Percentiles rank a stretch among this genome's conserved stretches.
Conservation (phyloP, 1,140 invertebrate genomes). For the Orius insidiosus region DNA sequence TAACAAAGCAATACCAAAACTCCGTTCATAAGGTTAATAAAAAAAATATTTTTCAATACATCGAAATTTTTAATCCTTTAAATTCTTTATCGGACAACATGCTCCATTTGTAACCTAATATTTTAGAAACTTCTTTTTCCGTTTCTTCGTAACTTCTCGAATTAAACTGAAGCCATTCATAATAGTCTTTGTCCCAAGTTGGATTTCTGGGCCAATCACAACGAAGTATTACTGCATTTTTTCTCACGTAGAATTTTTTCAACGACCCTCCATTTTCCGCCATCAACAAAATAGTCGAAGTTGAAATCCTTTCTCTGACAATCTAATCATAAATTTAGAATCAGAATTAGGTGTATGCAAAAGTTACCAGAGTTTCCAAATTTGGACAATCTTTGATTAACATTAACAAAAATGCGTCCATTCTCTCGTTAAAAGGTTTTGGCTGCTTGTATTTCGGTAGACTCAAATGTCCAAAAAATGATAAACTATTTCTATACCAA, state of each 20-base stretch:
- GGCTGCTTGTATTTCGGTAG: constrained; percentile 39
- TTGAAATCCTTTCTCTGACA: constrained; percentile 61
- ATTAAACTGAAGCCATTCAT: constrained; percentile 41
- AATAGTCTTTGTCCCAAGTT: constrained; percentile 49
- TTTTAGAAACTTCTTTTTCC: constrained; percentile 46
- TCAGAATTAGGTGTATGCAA: too few species aligned
- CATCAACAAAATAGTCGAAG: constrained; percentile 56
- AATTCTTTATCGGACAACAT: constrained; percentile 57
- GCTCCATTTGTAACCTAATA: constrained; percentile 49
- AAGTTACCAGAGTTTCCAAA: constrained; percentile 42
- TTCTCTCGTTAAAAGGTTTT: constrained; percentile 41
- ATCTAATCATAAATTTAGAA: constrained; percentile 38
- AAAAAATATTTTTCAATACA: not conserved
- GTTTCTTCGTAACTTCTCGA: constrained; percentile 44
- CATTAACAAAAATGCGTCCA: constrained; percentile 42
- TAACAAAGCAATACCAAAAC: constrained; percentile 77
- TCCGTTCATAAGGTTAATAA: constrained; percentile 37
- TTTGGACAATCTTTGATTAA: constrained; percentile 40
- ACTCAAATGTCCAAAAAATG: constrained; percentile 40
- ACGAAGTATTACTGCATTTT: constrained; percentile 52
- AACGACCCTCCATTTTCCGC: constrained; percentile 45
- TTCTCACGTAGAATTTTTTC: constrained; percentile 43
- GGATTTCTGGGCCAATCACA: constrained; percentile 49
- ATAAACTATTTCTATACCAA: constrained; percentile 35
- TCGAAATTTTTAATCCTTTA: constrained; percentile 6